Evolutionary conservation across 1,140 invertebrate species (phyloP), one percentile per base, ranked within the genome.

Genomic region (Drusus annulatus): DNA sequence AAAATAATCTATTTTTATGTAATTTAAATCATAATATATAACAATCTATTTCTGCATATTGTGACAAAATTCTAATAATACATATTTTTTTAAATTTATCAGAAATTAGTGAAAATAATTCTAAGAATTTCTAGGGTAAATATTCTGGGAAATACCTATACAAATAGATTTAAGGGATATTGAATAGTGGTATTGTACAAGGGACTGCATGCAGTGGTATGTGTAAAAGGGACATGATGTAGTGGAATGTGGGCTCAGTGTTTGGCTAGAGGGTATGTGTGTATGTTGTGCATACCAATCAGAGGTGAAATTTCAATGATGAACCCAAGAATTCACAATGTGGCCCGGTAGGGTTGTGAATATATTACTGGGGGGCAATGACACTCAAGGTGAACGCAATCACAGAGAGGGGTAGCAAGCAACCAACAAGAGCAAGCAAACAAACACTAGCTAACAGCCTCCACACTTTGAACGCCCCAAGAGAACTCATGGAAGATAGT

Each of bases 261-360:
- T 28, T 28, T 13, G 5, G 62, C 15, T 15, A 5, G 10, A 23
- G 50, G 17, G 45, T 71, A 21, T 23, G 68, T 71, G 68, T 50
- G 45, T 51, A 51, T 13, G 15, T 36, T 71, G 25, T 15, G 62
- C 28, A 52, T 16, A 51, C 68, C 68, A 25, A 71, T 17, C 21
- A n/a, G 54, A 71, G 19, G 68, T 71, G 36, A 71, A 71, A 51
- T 52, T 71, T 71, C 68, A 17, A 19, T 54, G 68, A 71, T 52
- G 50, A 71, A 13, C 50, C 68, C 68, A 71, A 71, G 68, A 71
- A 45, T 45, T 45, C 36, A 45, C 36, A 45, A 45, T 2, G 13
- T 8, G 2, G 8, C 36, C 36, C 4, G 21, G 21, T 17, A 56
- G 54, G 54, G 54, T 56, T 56, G 54, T 21, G 54, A 17, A 56